Base-by-base conservation (phyloP, 1,140 invertebrate species). In the Meloidogyne hapla region DNA sequence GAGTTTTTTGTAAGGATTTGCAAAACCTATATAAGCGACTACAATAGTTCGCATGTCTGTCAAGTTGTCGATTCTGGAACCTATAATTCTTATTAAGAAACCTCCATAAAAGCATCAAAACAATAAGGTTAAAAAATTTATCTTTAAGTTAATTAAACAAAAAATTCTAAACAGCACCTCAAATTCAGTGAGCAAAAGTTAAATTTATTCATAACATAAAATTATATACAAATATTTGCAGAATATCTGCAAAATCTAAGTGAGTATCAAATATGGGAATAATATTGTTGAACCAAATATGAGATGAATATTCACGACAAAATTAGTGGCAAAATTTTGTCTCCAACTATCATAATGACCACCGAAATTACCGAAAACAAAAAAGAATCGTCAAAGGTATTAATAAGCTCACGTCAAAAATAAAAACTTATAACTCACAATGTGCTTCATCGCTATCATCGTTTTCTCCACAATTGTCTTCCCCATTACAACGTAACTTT, bases 381-480 rank as follows among this genome's bases (percentile, higher is more conserved):
- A 76, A 76, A 45, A 2, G 0, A 33, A 42, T 45, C 13, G 42
- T 68, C 21, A 48, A 3, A 10, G 0, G 64, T 38, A 21, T 70
- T 2, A 61, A 38, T 26, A 18, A 26, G n/a, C n/a, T 21, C 73
- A 68, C 25, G 38, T 15, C 56, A 62, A 38, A 62, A 28, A 67
- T 5, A 33, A 2, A 38, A 71, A 66, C 75, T 40, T 1, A 68
- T 48, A 69, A 80, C 85, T 82, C 72, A 86, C 85, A 86, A 79
- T 86, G 85, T 13, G 81, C 81, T 56, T 86, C 85, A 78, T 86
- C 85, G 8, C 83, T 87, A 68, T 86, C 86, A 70, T 86, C 85
- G 64, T 85, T 81, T 18, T 86, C 66, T 12, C 85, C 85, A 73
- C 84, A 85, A 73, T 87, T 85, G 38, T 78, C 76, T 48, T 86